Conservation (phyloP, 2,113 vertebrate species). For the Panthera tigris region DNA sequence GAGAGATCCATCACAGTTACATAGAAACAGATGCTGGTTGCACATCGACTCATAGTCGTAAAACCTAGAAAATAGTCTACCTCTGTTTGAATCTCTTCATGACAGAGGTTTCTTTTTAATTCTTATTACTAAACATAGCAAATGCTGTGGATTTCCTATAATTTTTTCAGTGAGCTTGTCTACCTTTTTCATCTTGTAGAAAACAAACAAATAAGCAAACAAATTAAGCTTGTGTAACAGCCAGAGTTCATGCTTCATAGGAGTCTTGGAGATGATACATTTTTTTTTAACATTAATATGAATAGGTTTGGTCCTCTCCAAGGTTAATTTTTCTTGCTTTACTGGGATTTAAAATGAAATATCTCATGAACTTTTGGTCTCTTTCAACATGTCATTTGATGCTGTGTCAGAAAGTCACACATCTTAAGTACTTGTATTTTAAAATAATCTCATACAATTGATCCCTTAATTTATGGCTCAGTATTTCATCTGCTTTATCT, state of each 20-base stretch:
- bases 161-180: neutral
- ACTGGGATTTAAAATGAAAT: slow-evolving; percentile 20
- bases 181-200: neutral
- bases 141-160: neutral
- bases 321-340: neutral
- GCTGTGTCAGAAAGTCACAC: neutral
- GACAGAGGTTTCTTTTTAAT: neutral
- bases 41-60: too few relatives aligned
- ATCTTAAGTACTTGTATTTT: neutral
- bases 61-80: neutral
- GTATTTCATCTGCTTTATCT: neutral
- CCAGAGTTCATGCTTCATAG: neutral
- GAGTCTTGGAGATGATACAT: neutral
- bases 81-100: neutral
- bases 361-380: neutral
- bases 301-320: neutral
- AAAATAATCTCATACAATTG: neutral
- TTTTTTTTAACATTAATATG: neutral
- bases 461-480: neutral
- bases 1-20: neutral
- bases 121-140: neutral
- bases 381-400: neutral
- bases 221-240: neutral
- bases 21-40: neutral
- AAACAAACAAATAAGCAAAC: neutral